Conservation (phyloP, 2,113 vertebrate species). For the Thermophis baileyi region DNA sequence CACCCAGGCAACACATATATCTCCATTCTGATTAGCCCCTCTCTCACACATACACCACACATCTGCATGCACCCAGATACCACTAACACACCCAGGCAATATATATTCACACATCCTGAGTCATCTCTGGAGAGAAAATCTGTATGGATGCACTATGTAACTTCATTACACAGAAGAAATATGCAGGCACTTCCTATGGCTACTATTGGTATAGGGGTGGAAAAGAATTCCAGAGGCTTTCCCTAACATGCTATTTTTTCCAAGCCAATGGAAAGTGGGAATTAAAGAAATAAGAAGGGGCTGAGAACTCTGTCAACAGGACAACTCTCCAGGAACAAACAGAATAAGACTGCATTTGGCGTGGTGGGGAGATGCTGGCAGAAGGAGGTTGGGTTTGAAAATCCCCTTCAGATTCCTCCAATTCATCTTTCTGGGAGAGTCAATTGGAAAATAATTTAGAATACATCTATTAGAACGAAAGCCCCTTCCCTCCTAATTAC, state of each 20-base stretch:
- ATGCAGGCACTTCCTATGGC: not conserved
- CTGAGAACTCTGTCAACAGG: not conserved
- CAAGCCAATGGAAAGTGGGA: not conserved
- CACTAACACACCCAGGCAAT: not conserved
- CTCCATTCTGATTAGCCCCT: not conserved
- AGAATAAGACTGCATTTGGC: not conserved
- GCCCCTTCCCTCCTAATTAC: not conserved
- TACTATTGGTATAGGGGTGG: not conserved
- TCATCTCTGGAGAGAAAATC: not conserved
- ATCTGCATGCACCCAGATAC: not conserved
- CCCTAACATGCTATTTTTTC: not conserved
- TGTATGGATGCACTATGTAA: not conserved
- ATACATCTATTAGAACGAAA: not conserved
- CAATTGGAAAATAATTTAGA: not conserved
- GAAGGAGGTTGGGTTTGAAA: not conserved
- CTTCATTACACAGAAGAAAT: not conserved
- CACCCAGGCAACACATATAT: not conserved
- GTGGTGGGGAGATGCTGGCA: not conserved
- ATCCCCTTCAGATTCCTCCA: not conserved
- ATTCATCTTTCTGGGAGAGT: not conserved
- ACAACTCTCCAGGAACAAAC: not conserved
- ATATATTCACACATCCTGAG: not conserved
- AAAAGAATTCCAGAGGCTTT: not conserved
- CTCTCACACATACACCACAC: not conserved
- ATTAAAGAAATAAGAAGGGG: not conserved